Evolutionary conservation across 1,140 invertebrate species (phyloP), one percentile per base, ranked within the genome.

Genomic region (Procambarus virginalis): DNA sequence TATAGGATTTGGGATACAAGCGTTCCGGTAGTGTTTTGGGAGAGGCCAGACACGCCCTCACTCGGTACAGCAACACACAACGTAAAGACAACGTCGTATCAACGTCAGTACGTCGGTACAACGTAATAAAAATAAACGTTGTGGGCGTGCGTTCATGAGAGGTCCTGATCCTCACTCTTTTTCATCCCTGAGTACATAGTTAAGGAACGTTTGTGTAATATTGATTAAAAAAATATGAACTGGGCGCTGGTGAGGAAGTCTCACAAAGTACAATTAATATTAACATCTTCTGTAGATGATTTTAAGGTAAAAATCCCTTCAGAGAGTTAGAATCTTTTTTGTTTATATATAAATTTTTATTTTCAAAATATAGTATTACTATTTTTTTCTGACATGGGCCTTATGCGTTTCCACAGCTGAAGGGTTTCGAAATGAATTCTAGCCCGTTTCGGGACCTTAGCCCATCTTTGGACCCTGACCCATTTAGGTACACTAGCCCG

Each of bases 161-260:
- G 64, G 64, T 17, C 64, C 64, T 17, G 64, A 17, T 17, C 20
- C 64, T 68, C 64, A 68, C 64, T 68, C 64, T 10, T 68, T 68
- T 68, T 68, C 20, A 68, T 68, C 64, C 64, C 64, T 68, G 64
- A 68, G 64, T 68, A 68, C 64, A 68, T 17, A 68, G 64, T 68
- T 68, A 68, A 68, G 64, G 64, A 68, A 68, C 64, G 17, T 68
- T 17, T 68, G 3, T 20, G 17, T 68, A 68, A 68, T 68, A 68
- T 68, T 20, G 12, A 68, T 20, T 68, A 34, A 20, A 20, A 68
- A 68, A 68, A 68, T 17, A 68, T 68, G 3, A 68, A 68, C 64
- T 20, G 17, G 64, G 10, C 12, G 64, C 64, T 68, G 17, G 12
- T 68, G 64, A 68, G 10, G 34, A 68, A 68, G 3, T 68, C 3